A percentile compares a stretch with the other conserved stretches of the same genome.
phyloP scores from a whole-genome alignment of 2,797 vertebrate genomes.

The Chromis chromis region DNA sequence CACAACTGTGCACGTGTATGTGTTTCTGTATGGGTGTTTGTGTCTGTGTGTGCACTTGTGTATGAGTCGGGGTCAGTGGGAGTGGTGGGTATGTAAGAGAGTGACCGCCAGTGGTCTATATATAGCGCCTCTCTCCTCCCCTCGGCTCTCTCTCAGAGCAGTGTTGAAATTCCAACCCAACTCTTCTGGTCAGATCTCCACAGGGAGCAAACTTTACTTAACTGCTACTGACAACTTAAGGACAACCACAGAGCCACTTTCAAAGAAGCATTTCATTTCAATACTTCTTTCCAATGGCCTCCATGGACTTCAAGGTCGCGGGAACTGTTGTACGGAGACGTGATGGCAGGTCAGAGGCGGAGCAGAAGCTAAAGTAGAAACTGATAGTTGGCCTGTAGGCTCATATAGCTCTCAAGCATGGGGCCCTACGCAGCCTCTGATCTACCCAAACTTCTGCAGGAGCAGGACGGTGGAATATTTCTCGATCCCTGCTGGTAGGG shows the following conservation, averaged over 20 bases:
- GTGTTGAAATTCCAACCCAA: constrained; percentile 93
- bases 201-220: constrained; percentile 73
- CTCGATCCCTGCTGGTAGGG: constrained; percentile 13
- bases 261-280: constrained; percentile 46
- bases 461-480: constrained; percentile 55
- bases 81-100: constrained; percentile 85
- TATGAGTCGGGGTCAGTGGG: constrained; percentile 83
- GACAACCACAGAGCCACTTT: constrained; percentile 47
- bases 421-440: constrained; percentile 43
- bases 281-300: constrained; percentile 44
- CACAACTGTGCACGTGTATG: neutral
- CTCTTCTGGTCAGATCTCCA: constrained; percentile 86
- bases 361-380: constrained; percentile 57
- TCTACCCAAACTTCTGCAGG: constrained; percentile 38
- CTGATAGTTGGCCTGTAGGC: constrained; percentile 56
- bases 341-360: constrained; percentile 39
- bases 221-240: constrained; percentile 66
- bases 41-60: constrained; percentile 58
- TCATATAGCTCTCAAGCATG: constrained; percentile 57
- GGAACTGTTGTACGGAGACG: constrained; percentile 31
- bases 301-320: constrained; percentile 56
- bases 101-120: constrained; percentile 80
- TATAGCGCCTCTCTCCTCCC: constrained; percentile 79
- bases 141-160: constrained; percentile 80
- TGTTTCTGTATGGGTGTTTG: constrained; percentile 25